Conservation (phyloP, 2,888 invertebrate genomes). For the Aspidapion aeneum region DNA sequence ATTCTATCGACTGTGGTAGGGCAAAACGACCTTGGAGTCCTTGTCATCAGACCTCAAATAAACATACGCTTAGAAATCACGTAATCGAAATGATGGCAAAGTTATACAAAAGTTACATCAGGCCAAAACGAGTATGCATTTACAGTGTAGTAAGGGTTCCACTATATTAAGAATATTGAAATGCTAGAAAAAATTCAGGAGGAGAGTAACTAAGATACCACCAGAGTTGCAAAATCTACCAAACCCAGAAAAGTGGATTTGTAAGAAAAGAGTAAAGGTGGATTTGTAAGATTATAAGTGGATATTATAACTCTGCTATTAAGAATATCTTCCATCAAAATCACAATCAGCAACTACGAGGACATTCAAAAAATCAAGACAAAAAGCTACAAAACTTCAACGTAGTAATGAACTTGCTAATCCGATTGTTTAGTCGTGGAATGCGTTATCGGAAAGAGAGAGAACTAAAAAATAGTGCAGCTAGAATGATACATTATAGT, state of each 20-base stretch:
- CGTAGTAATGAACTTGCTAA: neutral
- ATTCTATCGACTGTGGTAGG: neutral
- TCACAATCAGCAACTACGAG: neutral
- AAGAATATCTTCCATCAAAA: neutral
- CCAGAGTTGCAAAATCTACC: no score
- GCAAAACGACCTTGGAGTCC: neutral
- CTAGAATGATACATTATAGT: neutral
- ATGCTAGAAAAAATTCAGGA: neutral
- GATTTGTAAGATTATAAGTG: neutral
- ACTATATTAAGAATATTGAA: neutral
- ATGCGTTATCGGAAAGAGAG: neutral
- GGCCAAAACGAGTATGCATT: neutral
- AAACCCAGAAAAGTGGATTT: neutral
- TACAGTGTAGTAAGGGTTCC: neutral
- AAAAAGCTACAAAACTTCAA: slow-evolving; percentile 2
- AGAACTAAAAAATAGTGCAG: neutral
- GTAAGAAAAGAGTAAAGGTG: neutral
- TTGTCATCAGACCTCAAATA: slow-evolving; percentile 5
- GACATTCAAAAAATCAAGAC: neutral
- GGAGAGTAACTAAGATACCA: no score
- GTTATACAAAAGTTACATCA: neutral
- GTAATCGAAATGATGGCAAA: neutral
- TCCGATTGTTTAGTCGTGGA: neutral
- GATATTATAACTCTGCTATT: neutral
- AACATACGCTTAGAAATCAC: neutral